A percentile compares a stretch with the other conserved stretches of the same genome.
phyloP scores from a whole-genome alignment of 1,140 invertebrate genomes.

The Drosophila rufa region DNA sequence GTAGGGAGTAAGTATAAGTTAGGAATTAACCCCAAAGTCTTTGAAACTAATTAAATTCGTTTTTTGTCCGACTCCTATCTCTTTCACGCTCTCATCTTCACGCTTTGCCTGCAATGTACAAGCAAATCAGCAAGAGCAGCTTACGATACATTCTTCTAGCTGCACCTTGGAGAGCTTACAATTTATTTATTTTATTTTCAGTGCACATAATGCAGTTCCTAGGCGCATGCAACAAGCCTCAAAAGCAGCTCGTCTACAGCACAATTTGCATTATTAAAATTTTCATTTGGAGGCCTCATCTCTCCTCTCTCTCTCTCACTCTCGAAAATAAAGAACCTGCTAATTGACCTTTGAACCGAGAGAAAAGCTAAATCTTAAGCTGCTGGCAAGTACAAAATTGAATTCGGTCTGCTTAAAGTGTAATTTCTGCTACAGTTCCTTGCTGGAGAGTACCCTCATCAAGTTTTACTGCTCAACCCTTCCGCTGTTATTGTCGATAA shows the following conservation, averaged over 20 bases:
- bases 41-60: no score
- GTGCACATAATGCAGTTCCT: slow-evolving; percentile 27
- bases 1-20: no score
- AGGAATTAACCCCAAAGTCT: no score
- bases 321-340: not conserved
- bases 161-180: no score
- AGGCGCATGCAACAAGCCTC: slow-evolving; percentile 64
- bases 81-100: no score
- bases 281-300: slow-evolving; percentile 60
- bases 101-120: no score
- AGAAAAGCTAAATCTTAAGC: slow-evolving; percentile 10
- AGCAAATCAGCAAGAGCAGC: no score
- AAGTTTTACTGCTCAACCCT: not conserved
- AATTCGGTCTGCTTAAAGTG: slow-evolving; percentile 6
- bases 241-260: slow-evolving; percentile 23
- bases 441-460: not conserved
- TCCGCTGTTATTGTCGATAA: slow-evolving; percentile 10
- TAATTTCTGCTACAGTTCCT: not conserved
- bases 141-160: no score
- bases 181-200: not conserved
- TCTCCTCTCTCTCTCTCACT: not conserved
- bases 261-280: slow-evolving; percentile 77
- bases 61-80: no score
- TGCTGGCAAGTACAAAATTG: not conserved
- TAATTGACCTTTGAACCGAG: slow-evolving; percentile 62